Base-by-base conservation (phyloP, 1,140 invertebrate genomes). In the Ostrea edulis region DNA sequence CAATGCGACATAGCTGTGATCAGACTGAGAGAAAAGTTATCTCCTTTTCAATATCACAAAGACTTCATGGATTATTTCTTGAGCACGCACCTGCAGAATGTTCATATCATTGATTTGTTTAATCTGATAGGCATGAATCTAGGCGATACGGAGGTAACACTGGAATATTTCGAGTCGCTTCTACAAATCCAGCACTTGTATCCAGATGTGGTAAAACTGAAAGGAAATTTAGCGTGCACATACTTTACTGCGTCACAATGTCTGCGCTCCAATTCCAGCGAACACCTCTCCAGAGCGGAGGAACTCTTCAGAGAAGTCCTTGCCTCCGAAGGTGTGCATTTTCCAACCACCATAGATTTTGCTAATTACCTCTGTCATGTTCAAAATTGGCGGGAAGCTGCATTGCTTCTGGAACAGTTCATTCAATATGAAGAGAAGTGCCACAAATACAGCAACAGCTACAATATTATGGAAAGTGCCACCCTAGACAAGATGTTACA, bases 201-300 rank as follows among this genome's bases (percentile, higher is more conserved):
- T 44, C 86, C 87, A 20, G 89, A 90, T 25, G 58, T 90, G 22
- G 22, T 54, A 29, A 55, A 82, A 52, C n/a, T 89, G 29, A 54
- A 88, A 52, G 87, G 88, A 11, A 89, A 90, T 35, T 86, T 87
- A 29, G 89, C 88, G 14, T 89, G 88, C 20, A 90, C 86, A 83
- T 89, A 86, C 62, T 86, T 87, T 87, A 54, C 71, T 12, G 54
- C 55, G 2, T 86, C 87, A 20, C 65, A 68, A 2, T 52, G 52
- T 25, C 82, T 54, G 0, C 35, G 54, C 53, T 62, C 52, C 7
- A 53, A 71, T 35, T 35, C 62, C 0, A 54, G 58, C 29, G 62
- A 77, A 84, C 52, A 52, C 5, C 25, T 87, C 3, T 29, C 53
- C 29, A 82, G 84, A 71, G 86, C 86, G 35, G 86, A 84, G 35